phyloP scores from a whole-genome alignment of 2,888 invertebrate species.

The Stenotaenia linearis region DNA sequence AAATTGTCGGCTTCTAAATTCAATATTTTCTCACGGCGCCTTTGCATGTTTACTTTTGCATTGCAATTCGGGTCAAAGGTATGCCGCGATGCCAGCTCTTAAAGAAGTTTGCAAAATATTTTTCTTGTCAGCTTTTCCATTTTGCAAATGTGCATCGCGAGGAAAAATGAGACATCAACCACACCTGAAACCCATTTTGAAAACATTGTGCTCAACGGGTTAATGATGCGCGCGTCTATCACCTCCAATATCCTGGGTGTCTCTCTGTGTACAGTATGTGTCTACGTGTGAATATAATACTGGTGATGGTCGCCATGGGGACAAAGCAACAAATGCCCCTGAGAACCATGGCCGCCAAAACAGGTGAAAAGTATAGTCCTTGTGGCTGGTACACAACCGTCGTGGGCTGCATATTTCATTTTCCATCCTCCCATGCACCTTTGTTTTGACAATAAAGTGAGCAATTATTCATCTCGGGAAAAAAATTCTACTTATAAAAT shows the following conservation, averaged over 20 bases:
- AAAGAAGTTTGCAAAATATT: neutral
- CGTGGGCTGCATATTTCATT: slow-evolving; percentile 5
- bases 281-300: neutral
- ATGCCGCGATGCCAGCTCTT: neutral
- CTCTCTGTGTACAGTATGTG: neutral
- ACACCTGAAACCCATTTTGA: neutral
- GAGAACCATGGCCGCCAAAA: slow-evolving; percentile 9
- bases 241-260: neutral
- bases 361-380: slow-evolving; percentile 9
- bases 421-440: slow-evolving; percentile 3
- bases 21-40: neutral
- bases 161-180: neutral
- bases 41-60: neutral
- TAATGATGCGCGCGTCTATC: neutral
- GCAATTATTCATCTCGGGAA: neutral
- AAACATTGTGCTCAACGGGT: neutral
- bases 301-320: slow-evolving; percentile 9
- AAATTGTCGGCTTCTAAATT: neutral
- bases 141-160: neutral
- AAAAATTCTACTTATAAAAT: neutral
- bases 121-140: neutral
- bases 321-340: slow-evolving; percentile 9
- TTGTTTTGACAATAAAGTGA: slow-evolving; percentile 9
- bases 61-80: slow-evolving; percentile 9
- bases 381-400: neutral